Percentiles rank a stretch among this genome's conserved stretches.
phyloP scores from a whole-genome alignment of 2,888 invertebrate genomes.

The Eulithis prunata region DNA sequence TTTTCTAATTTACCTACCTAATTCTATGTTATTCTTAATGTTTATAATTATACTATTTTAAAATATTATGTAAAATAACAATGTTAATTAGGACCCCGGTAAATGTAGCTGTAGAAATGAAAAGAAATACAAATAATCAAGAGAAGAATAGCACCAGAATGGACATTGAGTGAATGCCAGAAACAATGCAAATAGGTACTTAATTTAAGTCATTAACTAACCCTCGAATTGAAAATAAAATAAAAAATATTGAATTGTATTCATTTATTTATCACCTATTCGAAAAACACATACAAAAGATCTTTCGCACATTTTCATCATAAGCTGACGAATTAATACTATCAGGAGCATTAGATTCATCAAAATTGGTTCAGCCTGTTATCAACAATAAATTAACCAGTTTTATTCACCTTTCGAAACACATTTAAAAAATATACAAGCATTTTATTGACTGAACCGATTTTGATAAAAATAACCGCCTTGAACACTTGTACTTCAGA shows the following conservation, averaged over 20 bases:
- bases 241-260: slow-evolving; percentile 32
- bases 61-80: too few relatives aligned
- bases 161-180: too few relatives aligned
- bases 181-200: too few relatives aligned
- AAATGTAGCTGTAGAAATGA: too few relatives aligned
- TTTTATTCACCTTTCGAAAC: not conserved
- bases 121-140: too few relatives aligned
- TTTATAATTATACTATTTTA: too few relatives aligned
- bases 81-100: too few relatives aligned
- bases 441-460: slow-evolving; percentile 10
- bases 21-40: too few relatives aligned
- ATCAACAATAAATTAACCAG: slow-evolving; percentile 11
- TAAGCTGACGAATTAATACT: slow-evolving; percentile 12
- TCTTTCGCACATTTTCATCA: slow-evolving; percentile 28
- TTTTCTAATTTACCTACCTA: too few relatives aligned
- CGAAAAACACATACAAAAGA: slow-evolving; percentile 32
- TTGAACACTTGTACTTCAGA: slow-evolving; percentile 23
- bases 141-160: too few relatives aligned
- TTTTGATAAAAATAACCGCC: slow-evolving; percentile 11
- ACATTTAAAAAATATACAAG: slow-evolving; percentile 2
- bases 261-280: slow-evolving; percentile 35
- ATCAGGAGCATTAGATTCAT: slow-evolving; percentile 2
- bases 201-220: too few relatives aligned
- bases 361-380: slow-evolving; percentile 19
- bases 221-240: slow-evolving; percentile 20